Conservation (phyloP, 1,140 invertebrate genomes). For the Tribolium madens region DNA sequence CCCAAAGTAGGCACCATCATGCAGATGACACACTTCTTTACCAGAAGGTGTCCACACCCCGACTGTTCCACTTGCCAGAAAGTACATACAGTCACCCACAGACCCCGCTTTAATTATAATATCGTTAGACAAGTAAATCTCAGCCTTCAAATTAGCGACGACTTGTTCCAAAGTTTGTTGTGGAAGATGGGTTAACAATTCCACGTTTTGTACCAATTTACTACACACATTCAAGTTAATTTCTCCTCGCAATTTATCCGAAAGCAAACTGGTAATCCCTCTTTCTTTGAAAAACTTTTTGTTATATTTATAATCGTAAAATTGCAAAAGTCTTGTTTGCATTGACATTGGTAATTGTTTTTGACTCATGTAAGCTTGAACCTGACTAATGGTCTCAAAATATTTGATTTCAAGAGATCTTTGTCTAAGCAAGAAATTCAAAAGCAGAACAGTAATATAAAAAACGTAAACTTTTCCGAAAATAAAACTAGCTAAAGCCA, state of each 20-base stretch:
- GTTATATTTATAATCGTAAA: conserved; percentile 29
- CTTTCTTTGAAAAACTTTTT: conserved; percentile 17
- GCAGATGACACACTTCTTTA: conserved; percentile 67
- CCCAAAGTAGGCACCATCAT: conserved; percentile 62
- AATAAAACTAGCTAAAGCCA: not conserved
- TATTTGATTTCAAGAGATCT: conserved; percentile 11
- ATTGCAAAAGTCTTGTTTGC: conserved; percentile 1
- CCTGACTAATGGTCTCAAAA: conserved; percentile 17
- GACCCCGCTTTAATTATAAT: conserved; percentile 69
- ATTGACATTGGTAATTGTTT: conserved; percentile 5
- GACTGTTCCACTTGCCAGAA: conserved; percentile 71
- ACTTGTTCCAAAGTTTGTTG: conserved; percentile 39
- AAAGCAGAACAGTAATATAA: not conserved
- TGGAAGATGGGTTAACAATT: not conserved
- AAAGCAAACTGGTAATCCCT: not conserved
- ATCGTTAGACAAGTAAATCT: conserved; percentile 60
- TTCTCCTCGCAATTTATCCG: conserved; percentile 11
- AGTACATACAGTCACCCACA: conserved; percentile 73
- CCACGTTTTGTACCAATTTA: conserved; percentile 12
- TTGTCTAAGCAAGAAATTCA: not conserved
- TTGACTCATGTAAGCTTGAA: conserved; percentile 19
- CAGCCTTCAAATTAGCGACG: conserved; percentile 52
- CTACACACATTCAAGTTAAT: conserved; percentile 19
- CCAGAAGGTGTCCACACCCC: conserved; percentile 71
- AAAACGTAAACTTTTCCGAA: conserved; percentile 19